phyloP scores from a whole-genome alignment of 2,797 vertebrate genomes.

The Argentina silus region DNA sequence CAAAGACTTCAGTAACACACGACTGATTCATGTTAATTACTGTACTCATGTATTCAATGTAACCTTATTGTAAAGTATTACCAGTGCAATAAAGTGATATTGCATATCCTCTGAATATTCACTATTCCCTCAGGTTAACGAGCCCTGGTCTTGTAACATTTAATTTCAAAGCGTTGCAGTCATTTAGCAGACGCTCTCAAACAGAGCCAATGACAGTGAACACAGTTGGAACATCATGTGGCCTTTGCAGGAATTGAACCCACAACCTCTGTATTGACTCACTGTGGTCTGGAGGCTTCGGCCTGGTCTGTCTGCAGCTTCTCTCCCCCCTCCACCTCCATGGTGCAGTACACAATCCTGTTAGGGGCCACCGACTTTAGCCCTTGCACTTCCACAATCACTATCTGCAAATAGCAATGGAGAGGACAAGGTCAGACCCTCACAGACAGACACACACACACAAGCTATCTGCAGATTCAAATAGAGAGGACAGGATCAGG shows the following conservation, averaged over 20 bases:
- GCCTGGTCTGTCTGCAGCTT: slow-evolving; percentile 98
- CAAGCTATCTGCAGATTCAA: slow-evolving; percentile 60
- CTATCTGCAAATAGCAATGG: slow-evolving; percentile 78
- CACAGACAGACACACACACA: neutral
- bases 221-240: neutral
- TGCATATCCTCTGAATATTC: no score
- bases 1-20: neutral
- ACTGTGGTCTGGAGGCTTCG: slow-evolving; percentile 96
- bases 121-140: no score
- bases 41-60: no score
- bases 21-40: no score
- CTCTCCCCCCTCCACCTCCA: slow-evolving; percentile 97
- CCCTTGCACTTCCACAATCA: slow-evolving; percentile 95
- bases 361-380: slow-evolving; percentile 93
- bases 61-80: no score
- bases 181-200: slow-evolving; percentile 3
- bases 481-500: neutral
- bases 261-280: slow-evolving; percentile 60
- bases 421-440: slow-evolving; percentile 14
- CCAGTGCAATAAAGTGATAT: no score
- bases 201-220: slow-evolving; percentile 9
- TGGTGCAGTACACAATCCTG: slow-evolving; percentile 96
- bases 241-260: neutral
- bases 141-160: neutral
- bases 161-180: neutral